phyloP scores from a whole-genome alignment of 30 jellyfish, hydroid and myxozoan species.

The Mastigias papua region DNA sequence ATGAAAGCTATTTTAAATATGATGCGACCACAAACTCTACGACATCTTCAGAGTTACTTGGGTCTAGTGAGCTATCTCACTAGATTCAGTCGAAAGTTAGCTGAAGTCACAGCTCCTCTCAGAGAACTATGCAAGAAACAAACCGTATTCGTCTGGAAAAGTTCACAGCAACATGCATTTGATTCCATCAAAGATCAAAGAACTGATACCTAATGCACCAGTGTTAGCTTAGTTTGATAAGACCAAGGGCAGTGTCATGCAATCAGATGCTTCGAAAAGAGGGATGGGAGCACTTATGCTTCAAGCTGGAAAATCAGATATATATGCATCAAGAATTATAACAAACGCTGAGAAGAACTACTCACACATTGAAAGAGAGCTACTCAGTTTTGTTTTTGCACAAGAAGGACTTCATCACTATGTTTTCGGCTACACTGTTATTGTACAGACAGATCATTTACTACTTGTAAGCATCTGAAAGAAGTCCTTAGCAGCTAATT shows the following conservation, averaged over 20 bases:
- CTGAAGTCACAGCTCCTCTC: constrained; percentile 42
- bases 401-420: constrained; percentile 32
- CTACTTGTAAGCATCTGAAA: constrained; percentile 24
- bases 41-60: constrained; percentile 36
- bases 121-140: constrained; percentile 28
- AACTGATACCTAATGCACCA: constrained; percentile 31
- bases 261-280: constrained; percentile 43
- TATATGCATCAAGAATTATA: constrained; percentile 51
- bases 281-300: constrained; percentile 53
- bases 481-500: constrained; percentile 11
- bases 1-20: constrained; percentile 21
- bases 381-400: constrained; percentile 16
- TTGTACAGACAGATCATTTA: constrained; percentile 21
- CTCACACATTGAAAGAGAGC: neutral
- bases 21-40: constrained; percentile 16
- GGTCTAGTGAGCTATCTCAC: constrained; percentile 54
- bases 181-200: constrained; percentile 5
- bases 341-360: constrained; percentile 51
- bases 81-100: constrained; percentile 4
- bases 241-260: constrained; percentile 26
- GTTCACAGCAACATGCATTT: constrained; percentile 52
- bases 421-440: constrained; percentile 24
- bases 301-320: constrained; percentile 59
- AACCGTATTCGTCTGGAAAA: constrained; percentile 20
- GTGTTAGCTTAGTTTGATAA: constrained; percentile 37